Percentiles rank a stretch among this genome's conserved stretches.
phyloP scores from a whole-genome alignment of 2,888 invertebrate species.

The Drosophila mulleri region DNA sequence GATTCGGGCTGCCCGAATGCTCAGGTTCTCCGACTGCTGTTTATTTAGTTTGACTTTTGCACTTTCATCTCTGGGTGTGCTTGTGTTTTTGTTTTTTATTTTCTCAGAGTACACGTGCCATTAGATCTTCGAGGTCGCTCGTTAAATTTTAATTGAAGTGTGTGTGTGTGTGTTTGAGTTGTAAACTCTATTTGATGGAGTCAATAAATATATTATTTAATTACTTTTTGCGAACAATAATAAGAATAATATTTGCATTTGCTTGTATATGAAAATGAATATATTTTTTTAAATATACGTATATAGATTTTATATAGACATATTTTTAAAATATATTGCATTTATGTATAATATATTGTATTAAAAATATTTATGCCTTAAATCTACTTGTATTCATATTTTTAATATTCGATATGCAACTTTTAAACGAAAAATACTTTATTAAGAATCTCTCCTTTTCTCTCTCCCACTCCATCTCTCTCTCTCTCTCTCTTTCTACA shows the following conservation, averaged over 20 bases:
- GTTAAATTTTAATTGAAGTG: conserved; percentile 5
- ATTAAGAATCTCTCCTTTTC: too few species aligned
- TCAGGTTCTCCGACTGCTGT: conserved; percentile 61
- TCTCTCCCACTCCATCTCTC: too few species aligned
- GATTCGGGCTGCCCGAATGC: conserved; percentile 64
- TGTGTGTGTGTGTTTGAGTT: neutral
- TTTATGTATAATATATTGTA: too few species aligned
- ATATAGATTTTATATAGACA: too few species aligned
- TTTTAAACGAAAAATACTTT: too few species aligned
- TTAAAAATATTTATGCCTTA: too few species aligned
- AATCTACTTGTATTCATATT: too few species aligned
- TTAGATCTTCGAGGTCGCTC: neutral
- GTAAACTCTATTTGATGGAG: conserved; percentile 3
- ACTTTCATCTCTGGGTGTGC: conserved; percentile 59
- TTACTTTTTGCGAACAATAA: neutral
- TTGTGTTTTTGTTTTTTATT: conserved; percentile 15
- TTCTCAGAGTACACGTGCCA: conserved; percentile 66
- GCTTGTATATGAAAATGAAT: neutral
- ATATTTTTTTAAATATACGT: neutral
- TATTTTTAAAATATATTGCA: too few species aligned
- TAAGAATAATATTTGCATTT: neutral
- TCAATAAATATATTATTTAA: neutral
- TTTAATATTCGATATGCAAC: too few species aligned
- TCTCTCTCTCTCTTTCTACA: too few species aligned
- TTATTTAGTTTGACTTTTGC: conserved; percentile 81